These are phyloP conservation scores for Crotalus viridis DNA, from an alignment of 2,113 vertebrate genomes.

Conservation along the genomic window DNA sequence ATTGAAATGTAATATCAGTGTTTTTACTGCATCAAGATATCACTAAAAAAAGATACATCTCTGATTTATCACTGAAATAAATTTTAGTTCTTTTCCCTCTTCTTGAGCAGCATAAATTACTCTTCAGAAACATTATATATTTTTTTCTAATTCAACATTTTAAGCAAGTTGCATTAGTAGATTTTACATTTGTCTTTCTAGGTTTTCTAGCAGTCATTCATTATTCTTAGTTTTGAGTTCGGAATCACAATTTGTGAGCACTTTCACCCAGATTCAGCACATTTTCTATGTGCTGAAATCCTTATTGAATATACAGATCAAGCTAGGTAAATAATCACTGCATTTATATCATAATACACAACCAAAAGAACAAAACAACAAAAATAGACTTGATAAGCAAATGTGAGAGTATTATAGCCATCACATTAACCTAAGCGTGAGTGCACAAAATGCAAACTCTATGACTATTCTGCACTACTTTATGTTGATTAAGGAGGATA, in stretches of 20 bases:
- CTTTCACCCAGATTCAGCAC: not conserved
- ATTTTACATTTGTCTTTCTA: not conserved
- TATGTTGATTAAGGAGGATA: not conserved
- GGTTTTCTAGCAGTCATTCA: not conserved
- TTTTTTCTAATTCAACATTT: not conserved
- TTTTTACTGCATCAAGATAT: conserved; percentile 6
- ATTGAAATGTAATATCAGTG: not conserved
- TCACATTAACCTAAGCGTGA: not conserved
- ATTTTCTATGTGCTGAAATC: not conserved
- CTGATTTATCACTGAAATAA: conserved; percentile 46
- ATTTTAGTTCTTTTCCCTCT: conserved; percentile 23
- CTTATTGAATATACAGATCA: not conserved
- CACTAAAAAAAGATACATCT: conserved; percentile 12
- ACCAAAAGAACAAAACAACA: not conserved
- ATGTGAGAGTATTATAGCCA: not conserved
- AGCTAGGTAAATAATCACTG: not conserved
- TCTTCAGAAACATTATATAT: conserved; percentile 24
- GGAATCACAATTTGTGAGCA: accelerated
- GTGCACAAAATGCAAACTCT: not conserved
- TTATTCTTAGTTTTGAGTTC: not conserved
- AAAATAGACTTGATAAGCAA: not conserved
- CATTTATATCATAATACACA: not conserved
- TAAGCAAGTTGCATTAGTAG: not conserved
- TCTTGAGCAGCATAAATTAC: conserved; percentile 19
- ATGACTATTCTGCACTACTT: not conserved